phyloP scores from a whole-genome alignment of 2,113 vertebrate species.

The Emydocephalus ijimae region DNA sequence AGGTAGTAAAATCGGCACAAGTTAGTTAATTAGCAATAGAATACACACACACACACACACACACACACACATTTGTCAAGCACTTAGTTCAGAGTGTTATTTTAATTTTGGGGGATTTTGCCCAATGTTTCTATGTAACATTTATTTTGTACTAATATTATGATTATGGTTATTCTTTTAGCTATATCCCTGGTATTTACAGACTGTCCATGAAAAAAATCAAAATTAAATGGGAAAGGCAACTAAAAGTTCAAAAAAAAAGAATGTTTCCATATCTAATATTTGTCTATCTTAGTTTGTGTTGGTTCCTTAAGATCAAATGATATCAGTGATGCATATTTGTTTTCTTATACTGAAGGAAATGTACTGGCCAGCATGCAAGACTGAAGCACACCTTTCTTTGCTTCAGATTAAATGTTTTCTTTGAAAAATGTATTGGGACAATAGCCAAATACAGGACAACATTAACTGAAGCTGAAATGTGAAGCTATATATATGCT shows the following conservation, averaged over 20 bases:
- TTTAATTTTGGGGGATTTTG: constrained; percentile 53
- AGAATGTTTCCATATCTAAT: constrained; percentile 47
- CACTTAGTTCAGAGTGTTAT: constrained; percentile 49
- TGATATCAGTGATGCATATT: constrained; percentile 58
- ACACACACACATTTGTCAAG: not conserved
- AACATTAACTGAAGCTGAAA: constrained; percentile 61
- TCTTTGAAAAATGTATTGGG: constrained; percentile 36
- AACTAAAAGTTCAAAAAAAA: constrained; percentile 26
- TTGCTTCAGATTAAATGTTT: constrained; percentile 53
- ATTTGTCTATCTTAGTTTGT: constrained; percentile 55
- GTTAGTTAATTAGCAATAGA: not conserved
- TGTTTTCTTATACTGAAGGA: constrained; percentile 59
- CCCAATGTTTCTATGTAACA: constrained; percentile 4
- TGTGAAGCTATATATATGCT: constrained; percentile 52
- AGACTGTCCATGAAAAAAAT: constrained; percentile 35
- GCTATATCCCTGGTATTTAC: constrained; percentile 16
- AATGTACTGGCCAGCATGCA: constrained; percentile 66
- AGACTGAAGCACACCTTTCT: constrained; percentile 63
- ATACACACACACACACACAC: too few species aligned
- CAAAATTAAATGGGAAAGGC: constrained; percentile 38
- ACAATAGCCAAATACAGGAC: constrained; percentile 62
- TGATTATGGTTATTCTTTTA: constrained; percentile 19
- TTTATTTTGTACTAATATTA: not conserved
- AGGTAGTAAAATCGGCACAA: not conserved
- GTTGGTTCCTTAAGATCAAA: constrained; percentile 56